Evolutionary conservation across 2,113 vertebrate species (phyloP), one percentile per base, ranked within the genome.

Genomic region (Chelonoidis abingdonii): DNA sequence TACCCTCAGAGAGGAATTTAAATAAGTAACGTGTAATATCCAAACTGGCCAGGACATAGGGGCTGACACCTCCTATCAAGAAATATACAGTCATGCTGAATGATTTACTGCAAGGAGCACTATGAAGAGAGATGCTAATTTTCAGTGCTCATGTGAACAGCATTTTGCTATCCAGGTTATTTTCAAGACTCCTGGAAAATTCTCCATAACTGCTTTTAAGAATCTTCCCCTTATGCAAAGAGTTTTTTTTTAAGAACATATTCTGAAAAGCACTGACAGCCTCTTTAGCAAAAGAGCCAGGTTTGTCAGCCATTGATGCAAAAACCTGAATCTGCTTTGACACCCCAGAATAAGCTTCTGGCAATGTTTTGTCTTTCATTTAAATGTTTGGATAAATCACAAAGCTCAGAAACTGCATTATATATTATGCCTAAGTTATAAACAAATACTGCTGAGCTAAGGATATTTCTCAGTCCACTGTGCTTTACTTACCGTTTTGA

Each of bases 301-400:
- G 84, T 98, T 95, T 97, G 97, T 98, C 98, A 98, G 86, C 95
- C 97, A 96, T 84, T 97, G 97, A 98, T 93, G 89, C 90, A 97
- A 97, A 98, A 97, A 93, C 86, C 90, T 88, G 97, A 98, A 98
- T 98, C 90, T 97, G 96, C 97, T 97, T 97, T 98, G 98, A 98
- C 98, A 98, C 85, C 69, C 89, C 54, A 93, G 97, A 98, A 98
- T 96, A 97, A 97, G 98, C 98, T 98, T 95, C 98, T 97, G 97
- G 98, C 97, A 97, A 98, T 96, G 92, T 97, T 98, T 94, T 96
- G 96, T 97, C 98, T 98, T 97, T 97, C 96, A 98, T 97, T 98
- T 89, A 98, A 97, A 97, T 98, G 97, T 98, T 98, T 97, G 94
- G 97, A 95, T 97, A 98, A 97, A 97, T 98, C 96, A 95, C 86